Base-by-base conservation (phyloP, 2,888 invertebrate genomes). In the Tetrapedia diversipes region DNA sequence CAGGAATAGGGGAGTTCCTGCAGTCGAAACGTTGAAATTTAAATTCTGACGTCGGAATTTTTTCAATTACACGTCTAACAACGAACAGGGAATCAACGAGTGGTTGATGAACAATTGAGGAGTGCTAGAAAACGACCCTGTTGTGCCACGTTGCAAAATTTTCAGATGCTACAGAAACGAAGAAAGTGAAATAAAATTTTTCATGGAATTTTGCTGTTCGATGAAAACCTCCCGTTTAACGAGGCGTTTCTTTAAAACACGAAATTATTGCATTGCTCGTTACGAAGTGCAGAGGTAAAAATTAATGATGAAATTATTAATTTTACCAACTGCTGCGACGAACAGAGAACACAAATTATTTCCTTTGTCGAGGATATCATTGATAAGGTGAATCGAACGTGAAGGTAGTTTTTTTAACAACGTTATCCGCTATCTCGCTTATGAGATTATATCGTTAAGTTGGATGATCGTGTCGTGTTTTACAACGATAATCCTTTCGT, bases 231-330 rank as follows among this genome's bases (percentile, higher is more conserved):
- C 27, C 32, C 16, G 4, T 10, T 39, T 39, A 32, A 59, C 34
- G 43, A 67, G 43, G 19, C 24, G 19, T 8, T 16, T 19, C 2
- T 3, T 16, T 16, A n/a, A 47, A 32, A 56, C 11, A 32, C 39
- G 11, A 54, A 29, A 47, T 61, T 49, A 73, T 69, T 54, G 61
- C 47, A 19, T 24, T 10, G 45, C 45, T 68, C 59, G 51, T 67
- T 67, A 67, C n/a, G 24, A 11, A 27, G 4, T 16, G 39, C 51
- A 32, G 4, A 10, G 2, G 16, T 41, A 61, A 19, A 61, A 45
- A 45, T 54, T 53, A 41, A 43, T 54, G 54, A 41, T 64, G 32
- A 53, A 53, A 34, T 53, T 24, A 10, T 24, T 32, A 14, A 43
- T 45, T 47, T 16, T 11, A 29, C 7, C 19, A 39, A 4, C 27